Evolutionary conservation across 2,888 invertebrate genomes (phyloP).

Genomic region (Sesia bembeciformis): DNA sequence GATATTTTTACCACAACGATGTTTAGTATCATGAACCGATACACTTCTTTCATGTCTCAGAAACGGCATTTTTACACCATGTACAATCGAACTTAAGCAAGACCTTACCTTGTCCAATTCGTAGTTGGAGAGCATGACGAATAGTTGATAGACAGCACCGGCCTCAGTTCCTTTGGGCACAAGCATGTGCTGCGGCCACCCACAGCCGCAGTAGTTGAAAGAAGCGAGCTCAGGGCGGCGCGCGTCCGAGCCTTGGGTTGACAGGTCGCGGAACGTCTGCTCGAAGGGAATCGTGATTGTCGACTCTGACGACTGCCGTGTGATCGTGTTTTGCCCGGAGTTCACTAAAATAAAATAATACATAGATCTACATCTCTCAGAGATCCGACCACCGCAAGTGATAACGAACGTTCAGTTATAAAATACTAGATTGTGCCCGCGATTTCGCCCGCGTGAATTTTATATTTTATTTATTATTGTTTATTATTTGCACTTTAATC

Average conservation of each 20-base stretch:
- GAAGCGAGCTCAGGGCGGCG: conserved; percentile 25
- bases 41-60: too few species aligned
- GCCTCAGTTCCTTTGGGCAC: conserved; percentile 65
- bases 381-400: too few species aligned
- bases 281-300: conserved; percentile 74
- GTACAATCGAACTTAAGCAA: not conserved
- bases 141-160: conserved; percentile 50
- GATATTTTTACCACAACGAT: not conserved
- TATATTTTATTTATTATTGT: too few species aligned
- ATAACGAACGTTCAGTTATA: too few species aligned
- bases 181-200: conserved; percentile 76
- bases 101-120: conserved; percentile 51
- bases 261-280: conserved; percentile 73
- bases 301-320: conserved; percentile 75
- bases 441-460: too few species aligned
- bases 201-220: conserved; percentile 77
- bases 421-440: too few species aligned
- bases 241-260: conserved; percentile 33
- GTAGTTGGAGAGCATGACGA: conserved; percentile 67
- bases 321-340: conserved; percentile 71
- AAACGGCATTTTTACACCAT: not conserved
- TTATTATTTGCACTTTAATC: too few species aligned
- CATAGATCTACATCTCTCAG: too few species aligned
- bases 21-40: not conserved
- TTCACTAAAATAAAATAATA: conserved; percentile 53